Conservation (phyloP, 1,140 invertebrate species). For the Ericerus pela region DNA sequence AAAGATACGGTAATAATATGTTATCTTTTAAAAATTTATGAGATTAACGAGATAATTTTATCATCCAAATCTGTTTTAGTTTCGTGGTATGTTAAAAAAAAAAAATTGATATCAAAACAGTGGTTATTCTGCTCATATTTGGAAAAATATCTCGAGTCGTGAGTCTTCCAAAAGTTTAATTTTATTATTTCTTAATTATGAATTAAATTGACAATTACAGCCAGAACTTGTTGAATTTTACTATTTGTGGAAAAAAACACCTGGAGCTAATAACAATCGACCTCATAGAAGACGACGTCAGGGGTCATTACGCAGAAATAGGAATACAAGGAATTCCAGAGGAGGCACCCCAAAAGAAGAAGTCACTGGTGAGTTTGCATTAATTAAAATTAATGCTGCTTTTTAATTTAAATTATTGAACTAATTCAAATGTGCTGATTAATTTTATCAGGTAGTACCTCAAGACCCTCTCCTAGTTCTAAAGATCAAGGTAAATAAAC, state of each 20-base stretch:
- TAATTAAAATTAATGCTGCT: no score
- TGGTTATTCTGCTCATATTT: no score
- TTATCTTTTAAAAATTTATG: conserved; percentile 12
- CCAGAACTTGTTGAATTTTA: conserved; percentile 96
- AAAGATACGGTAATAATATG: conserved; percentile 72
- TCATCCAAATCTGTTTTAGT: no score
- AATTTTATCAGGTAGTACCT: conserved; percentile 20
- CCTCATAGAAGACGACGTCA: conserved; percentile 72
- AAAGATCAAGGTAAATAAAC: conserved; percentile 27
- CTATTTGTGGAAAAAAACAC: conserved; percentile 99
- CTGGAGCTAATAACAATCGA: conserved; percentile 85
- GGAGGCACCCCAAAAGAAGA: conserved; percentile 48
- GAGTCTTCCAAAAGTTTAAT: no score
- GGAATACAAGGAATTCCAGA: conserved; percentile 56
- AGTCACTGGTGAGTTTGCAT: conserved; percentile 15
- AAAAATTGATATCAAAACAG: no score
- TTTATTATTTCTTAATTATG: no score
- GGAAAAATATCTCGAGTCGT: no score
- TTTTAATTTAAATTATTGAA: background rate
- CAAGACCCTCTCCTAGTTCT: conserved; percentile 28
- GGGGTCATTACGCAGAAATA: conserved; percentile 72
- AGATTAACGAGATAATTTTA: background rate
- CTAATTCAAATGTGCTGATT: conserved; percentile 3
- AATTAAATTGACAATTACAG: conserved; percentile 34
- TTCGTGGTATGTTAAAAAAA: no score